Evolutionary conservation across 1,140 invertebrate genomes (phyloP).

Genomic region (Diploscapter pachys): DNA sequence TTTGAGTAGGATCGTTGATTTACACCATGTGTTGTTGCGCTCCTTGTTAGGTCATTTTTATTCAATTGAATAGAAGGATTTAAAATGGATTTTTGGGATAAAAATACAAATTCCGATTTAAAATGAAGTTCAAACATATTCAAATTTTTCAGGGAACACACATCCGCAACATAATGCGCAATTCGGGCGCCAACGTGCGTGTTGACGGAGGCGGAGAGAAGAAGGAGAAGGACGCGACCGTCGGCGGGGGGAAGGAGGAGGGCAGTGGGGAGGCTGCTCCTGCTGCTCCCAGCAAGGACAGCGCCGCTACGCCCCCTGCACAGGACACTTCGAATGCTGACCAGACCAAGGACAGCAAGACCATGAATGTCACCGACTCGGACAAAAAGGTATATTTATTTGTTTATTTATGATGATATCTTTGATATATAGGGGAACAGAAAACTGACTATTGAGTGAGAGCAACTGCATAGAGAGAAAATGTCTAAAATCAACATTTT

Average conservation of each 20-base stretch:
- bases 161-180: constrained; percentile 91
- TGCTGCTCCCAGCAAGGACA: neutral
- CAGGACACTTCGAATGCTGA: too few relatives aligned
- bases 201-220: constrained; percentile 32
- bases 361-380: too few relatives aligned
- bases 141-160: constrained; percentile 71
- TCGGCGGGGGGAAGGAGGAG: neutral
- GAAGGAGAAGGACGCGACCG: neutral
- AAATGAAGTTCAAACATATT: too few relatives aligned
- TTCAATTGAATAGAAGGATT: neutral
- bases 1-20: too few relatives aligned
- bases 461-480: neutral
- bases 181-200: constrained; percentile 82
- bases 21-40: too few relatives aligned
- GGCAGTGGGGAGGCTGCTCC: constrained; percentile 8
- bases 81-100: neutral
- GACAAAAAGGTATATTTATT: too few relatives aligned
- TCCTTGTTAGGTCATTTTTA: too few relatives aligned
- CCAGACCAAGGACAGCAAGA: too few relatives aligned
- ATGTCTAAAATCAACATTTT: neutral
- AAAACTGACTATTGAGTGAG: too few relatives aligned
- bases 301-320: neutral
- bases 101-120: neutral
- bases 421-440: too few relatives aligned
- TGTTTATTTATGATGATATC: too few relatives aligned